Evolutionary conservation across 2,113 vertebrate genomes (phyloP), one percentile per base, ranked within the genome.

Genomic region (Ibidorhyncha struthersii): DNA sequence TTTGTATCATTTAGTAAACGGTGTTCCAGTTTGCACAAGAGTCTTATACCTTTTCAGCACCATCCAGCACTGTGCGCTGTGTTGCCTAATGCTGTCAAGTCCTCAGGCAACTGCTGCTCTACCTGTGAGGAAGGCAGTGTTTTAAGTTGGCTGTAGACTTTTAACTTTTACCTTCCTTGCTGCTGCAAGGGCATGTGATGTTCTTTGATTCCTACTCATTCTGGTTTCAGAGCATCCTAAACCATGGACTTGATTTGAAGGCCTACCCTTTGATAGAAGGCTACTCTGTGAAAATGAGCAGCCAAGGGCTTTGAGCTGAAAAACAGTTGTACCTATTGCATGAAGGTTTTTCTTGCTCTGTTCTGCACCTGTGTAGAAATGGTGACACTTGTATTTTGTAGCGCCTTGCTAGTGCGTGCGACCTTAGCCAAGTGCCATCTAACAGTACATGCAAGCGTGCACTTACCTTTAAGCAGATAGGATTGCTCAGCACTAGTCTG

Each of bases 361-460:
- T 70, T 74, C 29, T 74, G 49, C 13, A 14, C 18, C n/a, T 7
- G 3, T 14, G 7, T 53, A 49, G 58, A 62, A 87, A 58, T 29
- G 38, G 67, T 30, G 52, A 53, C 52, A 3, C 36, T 59, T 55
- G n/a, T 66, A 12, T 76, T 45, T 49, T 4, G 2, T 76, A 36
- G 67, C 1, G 3, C 45, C 22, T 83, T 49, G 8, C 27, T 59
- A 29, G 14, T 43, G 11, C 25, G 1, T 21, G 9, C 1, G 4
- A 30, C 34, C 19, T 36, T 56, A 58, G 62, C 32, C 23, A 61
- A 56, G 52, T 40, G 56, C 61, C 2, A 0, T n/a, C 58, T 38
- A 49, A 23, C 30, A 55, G 56, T 34, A 30, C 8, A 4, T 4
- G 12, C 23, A 34, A 34, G 26, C 0, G 0, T 38, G 22, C 8